Evolutionary conservation across 1,140 invertebrate species (phyloP), one percentile per base, ranked within the genome.

Genomic region (Leptoteleia sp.): DNA sequence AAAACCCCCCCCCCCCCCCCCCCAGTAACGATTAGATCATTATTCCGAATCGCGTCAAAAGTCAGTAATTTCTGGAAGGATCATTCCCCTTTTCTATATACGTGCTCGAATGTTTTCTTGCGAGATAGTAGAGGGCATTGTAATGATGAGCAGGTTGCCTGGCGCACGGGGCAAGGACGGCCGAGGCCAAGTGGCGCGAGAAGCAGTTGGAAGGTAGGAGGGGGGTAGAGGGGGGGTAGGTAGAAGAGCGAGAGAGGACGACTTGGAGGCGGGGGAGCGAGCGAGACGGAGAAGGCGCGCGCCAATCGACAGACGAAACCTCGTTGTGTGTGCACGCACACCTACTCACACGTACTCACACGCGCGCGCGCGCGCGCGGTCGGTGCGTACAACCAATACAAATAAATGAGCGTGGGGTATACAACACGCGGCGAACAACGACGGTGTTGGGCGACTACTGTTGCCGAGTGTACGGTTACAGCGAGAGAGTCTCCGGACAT

Each of bases 91-190:
- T 27, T 43, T 45, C 35, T 45, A 13, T 52, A 33, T 71, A 48
- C 19, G 40, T 70, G 54, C 81, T 62, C 81, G 70, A 80, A 88
- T 87, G 87, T 87, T 88, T 88, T 88, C 82, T 79, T 62, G 40
- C 38, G 73, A 80, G 87, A 79, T 86, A 88, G 87, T 88, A 87
- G 61, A 61, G 62, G 59, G 45, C 50, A 70, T 42, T 61, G 70
- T 48, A 76, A 79, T 48, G 64, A 73, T 80, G 80, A 82, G 45
- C 81, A 73, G 80, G 85, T 83, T 88, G 86, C 86, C 86, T 86
- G 83, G 76, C 73, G 47, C 72, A 83, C 64, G 85, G 85, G 85
- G 88, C 88, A 89, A 89, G 88, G 88, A 89, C 88, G 88, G 83
- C 84, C 88, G 88, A 89, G 87, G 87, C 87, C 84, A 71, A 78